Evolutionary conservation across 1,140 invertebrate species (phyloP), one percentile per base, ranked within the genome.

Genomic region (Papilio xuthus): DNA sequence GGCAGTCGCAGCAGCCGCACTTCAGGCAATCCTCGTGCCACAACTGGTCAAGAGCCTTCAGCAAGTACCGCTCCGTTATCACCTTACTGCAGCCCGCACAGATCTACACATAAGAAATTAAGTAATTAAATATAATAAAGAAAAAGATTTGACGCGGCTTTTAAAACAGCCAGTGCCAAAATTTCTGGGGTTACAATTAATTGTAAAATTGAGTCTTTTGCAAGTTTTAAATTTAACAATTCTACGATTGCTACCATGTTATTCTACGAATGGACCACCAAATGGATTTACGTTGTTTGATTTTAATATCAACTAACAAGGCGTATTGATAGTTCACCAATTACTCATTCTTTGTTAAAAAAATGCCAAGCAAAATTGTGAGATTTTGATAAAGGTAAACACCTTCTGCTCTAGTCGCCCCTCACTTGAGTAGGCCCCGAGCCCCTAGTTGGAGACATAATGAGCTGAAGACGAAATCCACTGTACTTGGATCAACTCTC

Each of bases 11-110:
- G 94, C 98, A 99, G 78, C 98, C 98, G 91, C 99, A 99, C 94
- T 99, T 99, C 10, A 99, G 96, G 93, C 99, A 99, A 94, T 99
- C 98, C 94, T 99, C 99, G 94, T 99, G 99, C 98, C 99, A 99
- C 86, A 97, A 97, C 94, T 98, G 96, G 91, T 99, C 98, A 85
- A 99, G 91, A 7, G 98, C 98, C 91, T 97, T 97, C 81, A 98
- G 95, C 60, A 97, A 94, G 90, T 96, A 97, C 88, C 97, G 96
- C 90, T 98, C 97, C 63, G 97, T 97, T 85, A 98, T 98, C 86
- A 96, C 96, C 94, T 98, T 98, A 83, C 96, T 97, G 89, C 97
- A 98, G 74, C 97, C 97, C 50, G 97, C 97, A 93, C 97, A 98
- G 82, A 97, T 96, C 92, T 98, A 96, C 78, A 47, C 77, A 23